phyloP scores from a whole-genome alignment of 2,888 invertebrate species.

The Coenonympha glycerion region DNA sequence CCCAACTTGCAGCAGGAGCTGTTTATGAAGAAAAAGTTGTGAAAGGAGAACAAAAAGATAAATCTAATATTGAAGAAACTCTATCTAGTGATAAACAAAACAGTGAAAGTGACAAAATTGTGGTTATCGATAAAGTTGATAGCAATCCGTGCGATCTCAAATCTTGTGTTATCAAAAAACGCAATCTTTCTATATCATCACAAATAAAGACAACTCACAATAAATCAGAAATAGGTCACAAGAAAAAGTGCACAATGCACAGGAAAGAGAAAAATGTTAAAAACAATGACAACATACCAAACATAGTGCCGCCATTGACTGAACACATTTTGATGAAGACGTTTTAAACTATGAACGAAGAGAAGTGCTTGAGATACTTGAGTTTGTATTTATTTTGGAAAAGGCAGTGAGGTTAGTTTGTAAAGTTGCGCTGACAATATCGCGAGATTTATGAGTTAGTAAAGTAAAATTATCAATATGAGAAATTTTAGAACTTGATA shows the following conservation, averaged over 20 bases:
- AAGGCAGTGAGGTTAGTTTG: slow-evolving; percentile 38
- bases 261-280: slow-evolving; percentile 54
- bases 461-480: slow-evolving; percentile 33
- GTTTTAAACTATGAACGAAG: slow-evolving; percentile 39
- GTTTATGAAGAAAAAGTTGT: slow-evolving; percentile 29
- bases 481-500: slow-evolving; percentile 31
- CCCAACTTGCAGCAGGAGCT: slow-evolving; percentile 48
- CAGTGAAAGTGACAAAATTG: slow-evolving; percentile 35
- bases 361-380: slow-evolving; percentile 16
- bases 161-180: slow-evolving; percentile 52
- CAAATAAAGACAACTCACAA: slow-evolving; percentile 67
- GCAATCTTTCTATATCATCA: slow-evolving; percentile 53
- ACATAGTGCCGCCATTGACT: slow-evolving; percentile 49
- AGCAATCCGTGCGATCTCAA: slow-evolving; percentile 41
- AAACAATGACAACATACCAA: slow-evolving; percentile 47
- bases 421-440: slow-evolving; percentile 66
- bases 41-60: slow-evolving; percentile 34
- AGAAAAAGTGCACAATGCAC: slow-evolving; percentile 58
- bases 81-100: slow-evolving; percentile 30
- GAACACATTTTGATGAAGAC: slow-evolving; percentile 66
- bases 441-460: slow-evolving; percentile 42
- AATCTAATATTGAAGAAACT: slow-evolving; percentile 33
- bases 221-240: slow-evolving; percentile 63
- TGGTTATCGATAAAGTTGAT: slow-evolving; percentile 29
- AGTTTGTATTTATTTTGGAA: slow-evolving; percentile 22